Percentiles rank a stretch among this genome's conserved stretches.
These are phyloP conservation scores for Fabriciana adippe DNA, from an alignment of 2,888 invertebrate genomes.

Conservation along the genomic window DNA sequence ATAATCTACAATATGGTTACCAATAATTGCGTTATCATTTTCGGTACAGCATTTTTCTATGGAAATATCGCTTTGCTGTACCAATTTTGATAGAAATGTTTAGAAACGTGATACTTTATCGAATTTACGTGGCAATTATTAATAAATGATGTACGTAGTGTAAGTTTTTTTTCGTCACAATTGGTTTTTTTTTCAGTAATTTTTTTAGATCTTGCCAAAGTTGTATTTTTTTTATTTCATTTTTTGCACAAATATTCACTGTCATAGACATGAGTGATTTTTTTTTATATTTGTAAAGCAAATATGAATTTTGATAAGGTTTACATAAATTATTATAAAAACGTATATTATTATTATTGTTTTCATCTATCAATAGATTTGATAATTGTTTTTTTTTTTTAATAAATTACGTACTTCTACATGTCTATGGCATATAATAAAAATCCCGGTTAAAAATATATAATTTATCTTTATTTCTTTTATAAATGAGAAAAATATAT, in stretches of 20 bases:
- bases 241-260: conserved; percentile 11
- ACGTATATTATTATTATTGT: neutral
- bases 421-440: conserved; percentile 7
- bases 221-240: conserved; percentile 32
- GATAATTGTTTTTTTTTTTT: too few species aligned
- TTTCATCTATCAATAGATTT: too few species aligned
- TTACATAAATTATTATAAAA: neutral
- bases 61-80: conserved; percentile 30
- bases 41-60: conserved; percentile 33
- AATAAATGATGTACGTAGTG: conserved; percentile 40
- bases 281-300: neutral
- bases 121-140: conserved; percentile 76
- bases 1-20: conserved; percentile 47
- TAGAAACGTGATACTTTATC: conserved; percentile 70
- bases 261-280: conserved; percentile 1
- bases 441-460: neutral
- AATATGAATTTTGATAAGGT: neutral
- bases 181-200: conserved; percentile 42
- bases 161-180: conserved; percentile 52
- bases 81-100: conserved; percentile 44
- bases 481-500: conserved; percentile 11
- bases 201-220: conserved; percentile 64
- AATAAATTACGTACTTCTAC: neutral
- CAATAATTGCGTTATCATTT: conserved; percentile 44
- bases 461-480: neutral